Evolutionary conservation across 2,797 vertebrate genomes (phyloP).

Genomic region (Lutjanus argentimaculatus): DNA sequence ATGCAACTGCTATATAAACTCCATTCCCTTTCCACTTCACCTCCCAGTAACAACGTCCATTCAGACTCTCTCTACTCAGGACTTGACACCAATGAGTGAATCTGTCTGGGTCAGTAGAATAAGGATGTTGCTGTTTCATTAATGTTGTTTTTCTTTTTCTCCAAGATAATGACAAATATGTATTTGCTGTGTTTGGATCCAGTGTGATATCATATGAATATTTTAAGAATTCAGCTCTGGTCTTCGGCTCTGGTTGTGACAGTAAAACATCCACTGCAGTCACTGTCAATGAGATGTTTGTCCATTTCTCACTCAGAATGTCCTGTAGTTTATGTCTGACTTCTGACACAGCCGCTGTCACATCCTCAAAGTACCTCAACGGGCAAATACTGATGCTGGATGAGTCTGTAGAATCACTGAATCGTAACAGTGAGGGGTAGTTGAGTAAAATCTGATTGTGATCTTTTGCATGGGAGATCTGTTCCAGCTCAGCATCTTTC

Average conservation of each 20-base stretch:
- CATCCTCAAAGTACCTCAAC: background rate
- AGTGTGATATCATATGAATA: background rate
- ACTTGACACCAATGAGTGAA: background rate
- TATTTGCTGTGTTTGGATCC: conserved; percentile 38
- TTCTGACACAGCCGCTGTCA: background rate
- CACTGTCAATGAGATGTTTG: background rate
- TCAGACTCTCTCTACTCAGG: conserved; percentile 24
- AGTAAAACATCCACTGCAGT: background rate
- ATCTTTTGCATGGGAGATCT: no score
- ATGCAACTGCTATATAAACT: background rate
- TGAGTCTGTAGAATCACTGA: background rate
- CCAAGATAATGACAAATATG: background rate
- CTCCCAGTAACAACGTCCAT: conserved; percentile 1
- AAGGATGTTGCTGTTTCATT: accelerated
- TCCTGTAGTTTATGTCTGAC: background rate
- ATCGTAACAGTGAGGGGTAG: no score
- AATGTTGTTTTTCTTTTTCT: background rate
- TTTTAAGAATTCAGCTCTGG: background rate
- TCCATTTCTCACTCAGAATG: background rate
- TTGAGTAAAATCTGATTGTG: no score
- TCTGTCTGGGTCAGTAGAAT: conserved; percentile 23
- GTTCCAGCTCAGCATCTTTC: no score
- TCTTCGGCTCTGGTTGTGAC: background rate
- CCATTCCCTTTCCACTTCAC: background rate
- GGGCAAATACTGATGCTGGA: background rate